Evolutionary conservation across 2,797 vertebrate species (phyloP), one percentile per base, ranked within the genome.

Genomic region (Paedocypris micromegethes): DNA sequence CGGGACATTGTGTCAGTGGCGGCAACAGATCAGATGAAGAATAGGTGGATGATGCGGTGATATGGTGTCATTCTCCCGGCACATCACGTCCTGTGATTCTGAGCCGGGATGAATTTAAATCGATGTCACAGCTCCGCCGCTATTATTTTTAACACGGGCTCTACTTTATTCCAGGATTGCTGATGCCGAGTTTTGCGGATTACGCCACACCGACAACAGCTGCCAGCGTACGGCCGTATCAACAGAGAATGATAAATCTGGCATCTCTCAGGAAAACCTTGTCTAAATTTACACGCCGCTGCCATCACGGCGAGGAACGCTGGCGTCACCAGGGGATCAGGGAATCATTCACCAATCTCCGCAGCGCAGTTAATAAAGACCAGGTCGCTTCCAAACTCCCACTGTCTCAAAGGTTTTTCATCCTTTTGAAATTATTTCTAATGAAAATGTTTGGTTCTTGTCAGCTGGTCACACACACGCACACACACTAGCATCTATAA

Each of bases 161-260:
- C 56, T 56, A 59, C 7, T 62, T 61, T 62, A 70, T 70, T 70
- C 44, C 49, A 62, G 47, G 41, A 70, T 62, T 56, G 53, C 68
- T 63, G 68, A 70, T 63, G 4, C 53, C 45, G 53, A 44, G 44
- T 63, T 57, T 57, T 70, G 64, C 59, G 60, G 59, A 70, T 55
- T 57, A 70, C 2, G 1, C 9, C 52, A 6, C 9, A 41, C 58
- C 9, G 9, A 56, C 5, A 55, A 50, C 40, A 70, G 68, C 68
- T 70, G 53, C 59, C 59, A 57, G 46, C 9, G 51, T 57, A 64
- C 1, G 2, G 41, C 40, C 57, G 23, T 50, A 45, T 9, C 49
- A 63, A 56, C 42, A 52, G 40, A 50, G 51, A 50, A 60, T 66
- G 9, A 66, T 49, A 60, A 40, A 57, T 48, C 56, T 59, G 56